Conservation (phyloP, 2,888 invertebrate species). For the Orgyia antiqua region DNA sequence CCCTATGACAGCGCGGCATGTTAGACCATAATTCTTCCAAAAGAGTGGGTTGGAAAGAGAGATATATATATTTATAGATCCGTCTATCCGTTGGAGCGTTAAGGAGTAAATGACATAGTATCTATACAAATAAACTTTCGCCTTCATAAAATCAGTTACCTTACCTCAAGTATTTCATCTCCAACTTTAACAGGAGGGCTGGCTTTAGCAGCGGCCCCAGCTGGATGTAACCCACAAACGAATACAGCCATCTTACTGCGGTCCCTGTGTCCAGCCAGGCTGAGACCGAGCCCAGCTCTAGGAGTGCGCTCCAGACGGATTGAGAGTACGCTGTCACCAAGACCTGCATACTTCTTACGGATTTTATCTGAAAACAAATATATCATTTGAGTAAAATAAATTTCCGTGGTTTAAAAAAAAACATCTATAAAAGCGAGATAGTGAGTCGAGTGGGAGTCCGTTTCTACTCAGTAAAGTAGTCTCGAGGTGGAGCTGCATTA, state of each 20-base stretch:
- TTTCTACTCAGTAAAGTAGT: background rate
- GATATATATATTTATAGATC: no score
- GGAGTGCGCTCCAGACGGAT: conserved; percentile 87
- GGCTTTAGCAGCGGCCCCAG: conserved; percentile 86
- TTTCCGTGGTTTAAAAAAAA: no score
- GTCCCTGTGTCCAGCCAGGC: conserved; percentile 96
- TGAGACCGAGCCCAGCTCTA: conserved; percentile 91
- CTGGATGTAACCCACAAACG: conserved; percentile 95
- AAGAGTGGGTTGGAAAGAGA: no score
- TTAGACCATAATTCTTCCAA: no score
- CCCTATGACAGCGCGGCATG: no score
- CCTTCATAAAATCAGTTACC: no score
- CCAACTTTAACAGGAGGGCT: conserved; percentile 90
- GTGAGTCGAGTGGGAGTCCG: no score
- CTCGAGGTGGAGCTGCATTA: background rate
- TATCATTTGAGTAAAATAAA: no score
- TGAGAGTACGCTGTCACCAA: conserved; percentile 84
- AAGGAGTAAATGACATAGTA: no score
- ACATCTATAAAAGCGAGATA: no score
- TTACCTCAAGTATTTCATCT: conserved; percentile 86
- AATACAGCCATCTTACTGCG: conserved; percentile 97
- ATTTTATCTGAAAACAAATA: conserved; percentile 89
- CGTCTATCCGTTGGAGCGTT: no score
- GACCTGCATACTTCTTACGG: conserved; percentile 91
- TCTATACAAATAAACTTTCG: no score